phyloP scores from a whole-genome alignment of 1,140 invertebrate genomes.

The Zaprionus ghesquierei region DNA sequence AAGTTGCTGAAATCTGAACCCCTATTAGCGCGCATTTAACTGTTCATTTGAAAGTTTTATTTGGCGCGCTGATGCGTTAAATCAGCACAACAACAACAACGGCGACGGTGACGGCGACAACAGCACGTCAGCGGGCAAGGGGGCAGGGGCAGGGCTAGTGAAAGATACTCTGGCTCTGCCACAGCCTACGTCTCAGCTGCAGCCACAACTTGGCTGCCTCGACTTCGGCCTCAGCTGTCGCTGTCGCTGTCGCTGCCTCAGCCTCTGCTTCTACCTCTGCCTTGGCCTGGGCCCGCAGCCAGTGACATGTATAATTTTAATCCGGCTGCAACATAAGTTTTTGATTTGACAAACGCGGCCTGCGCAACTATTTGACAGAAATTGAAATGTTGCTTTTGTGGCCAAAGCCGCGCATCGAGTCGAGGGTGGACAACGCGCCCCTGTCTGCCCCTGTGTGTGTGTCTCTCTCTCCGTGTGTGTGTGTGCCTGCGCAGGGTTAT shows the following conservation, averaged over 20 bases:
- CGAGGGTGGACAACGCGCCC: constrained; percentile 39
- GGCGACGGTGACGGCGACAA: not conserved
- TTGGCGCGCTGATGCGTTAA: constrained; percentile 80
- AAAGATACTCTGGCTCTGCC: not conserved
- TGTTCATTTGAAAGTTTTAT: constrained; percentile 82
- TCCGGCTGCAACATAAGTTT: constrained; percentile 81
- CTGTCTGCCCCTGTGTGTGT: not conserved
- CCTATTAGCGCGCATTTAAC: constrained; percentile 82
- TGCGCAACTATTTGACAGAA: constrained; percentile 68
- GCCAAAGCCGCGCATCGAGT: constrained; percentile 49
- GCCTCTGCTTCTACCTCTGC: constrained; percentile 33
- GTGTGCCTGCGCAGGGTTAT: constrained; percentile 27
- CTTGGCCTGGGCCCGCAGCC: constrained; percentile 25
- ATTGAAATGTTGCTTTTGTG: constrained; percentile 69
- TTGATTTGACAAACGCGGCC: constrained; percentile 77
- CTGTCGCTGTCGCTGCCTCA: not conserved
- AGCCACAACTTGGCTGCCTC: not conserved
- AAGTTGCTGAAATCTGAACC: constrained; percentile 78
- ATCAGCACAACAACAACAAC: constrained; percentile 59
- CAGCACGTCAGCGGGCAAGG: not conserved
- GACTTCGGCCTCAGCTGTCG: constrained; percentile 15
- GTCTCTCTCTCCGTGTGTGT: not conserved
- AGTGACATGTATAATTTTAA: constrained; percentile 81
- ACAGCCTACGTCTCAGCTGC: not conserved
- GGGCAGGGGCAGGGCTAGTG: not conserved